A percentile compares a stretch with the other conserved stretches of the same genome.
Evolutionary conservation across 1,140 invertebrate species (phyloP).

Genomic region (Sminthurinus signatus): DNA sequence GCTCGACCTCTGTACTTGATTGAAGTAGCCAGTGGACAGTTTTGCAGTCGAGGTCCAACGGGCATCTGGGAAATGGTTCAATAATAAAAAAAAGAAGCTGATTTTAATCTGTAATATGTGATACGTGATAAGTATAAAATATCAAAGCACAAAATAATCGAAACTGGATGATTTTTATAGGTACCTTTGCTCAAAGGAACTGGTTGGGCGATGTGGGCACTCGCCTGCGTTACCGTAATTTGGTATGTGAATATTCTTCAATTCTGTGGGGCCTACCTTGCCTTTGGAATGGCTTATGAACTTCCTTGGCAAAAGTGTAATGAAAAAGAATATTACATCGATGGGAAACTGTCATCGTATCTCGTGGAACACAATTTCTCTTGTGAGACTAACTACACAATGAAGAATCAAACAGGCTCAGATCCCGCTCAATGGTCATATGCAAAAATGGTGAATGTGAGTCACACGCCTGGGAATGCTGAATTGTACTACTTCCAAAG

Average conservation of each 20-base stretch:
- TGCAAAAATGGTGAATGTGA: background rate
- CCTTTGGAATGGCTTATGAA: conserved; percentile 39
- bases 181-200: no score
- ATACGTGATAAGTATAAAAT: no score
- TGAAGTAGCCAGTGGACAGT: conserved; percentile 51
- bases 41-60: conserved; percentile 45
- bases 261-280: conserved; percentile 43
- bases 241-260: background rate
- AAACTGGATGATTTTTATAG: no score
- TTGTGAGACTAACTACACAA: conserved; percentile 35
- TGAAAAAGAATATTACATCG: no score
- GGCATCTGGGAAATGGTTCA: conserved; percentile 46
- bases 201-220: background rate
- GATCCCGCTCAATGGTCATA: background rate
- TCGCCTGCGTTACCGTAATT: background rate
- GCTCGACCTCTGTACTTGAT: conserved; percentile 26
- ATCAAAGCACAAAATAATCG: no score
- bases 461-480: no score
- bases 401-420: conserved; percentile 33
- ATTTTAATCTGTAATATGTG: no score
- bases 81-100: no score
- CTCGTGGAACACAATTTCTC: background rate
- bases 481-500: background rate
- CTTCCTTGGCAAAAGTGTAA: background rate
- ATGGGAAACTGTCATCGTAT: background rate